Conservation (phyloP, 2,888 invertebrate genomes). For the Drosophila ochracea region DNA sequence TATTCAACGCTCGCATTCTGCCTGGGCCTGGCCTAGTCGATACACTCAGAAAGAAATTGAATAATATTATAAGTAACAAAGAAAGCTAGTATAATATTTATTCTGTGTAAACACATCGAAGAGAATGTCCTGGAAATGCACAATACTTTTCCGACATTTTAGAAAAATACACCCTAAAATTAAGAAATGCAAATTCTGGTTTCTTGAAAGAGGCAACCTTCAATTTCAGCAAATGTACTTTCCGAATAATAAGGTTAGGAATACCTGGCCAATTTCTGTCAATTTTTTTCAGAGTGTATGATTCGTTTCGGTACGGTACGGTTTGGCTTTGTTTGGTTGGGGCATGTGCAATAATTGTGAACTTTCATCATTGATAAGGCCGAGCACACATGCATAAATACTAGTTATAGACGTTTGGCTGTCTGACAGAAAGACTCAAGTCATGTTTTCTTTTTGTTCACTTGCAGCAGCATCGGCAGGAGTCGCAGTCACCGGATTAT, state of each 20-base stretch:
- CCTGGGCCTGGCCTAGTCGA: conserved; percentile 25
- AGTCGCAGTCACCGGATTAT: conserved; percentile 84
- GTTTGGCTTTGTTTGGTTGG: conserved; percentile 15
- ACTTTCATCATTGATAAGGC: conserved; percentile 83
- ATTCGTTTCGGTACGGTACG: conserved; percentile 3
- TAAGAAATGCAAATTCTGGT: background rate
- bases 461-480: conserved; percentile 84
- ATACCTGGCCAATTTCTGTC: background rate
- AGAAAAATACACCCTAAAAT: background rate
- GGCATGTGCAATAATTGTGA: conserved; percentile 42
- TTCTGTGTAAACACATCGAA: background rate
- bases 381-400: conserved; percentile 20
- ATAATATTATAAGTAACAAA: background rate
- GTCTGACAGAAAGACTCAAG: conserved; percentile 20
- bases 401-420: conserved; percentile 25
- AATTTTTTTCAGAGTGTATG: background rate
- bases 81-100: background rate
- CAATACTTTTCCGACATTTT: background rate
- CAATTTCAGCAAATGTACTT: background rate
- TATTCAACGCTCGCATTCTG: conserved; percentile 43
- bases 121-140: background rate
- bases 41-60: background rate
- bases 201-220: background rate
- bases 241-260: conserved; percentile 5
- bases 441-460: conserved; percentile 26